Percentiles rank a stretch among this genome's conserved stretches.
Conservation (phyloP, 2,113 vertebrate genomes). For the Pontoporia blainvillei region DNA sequence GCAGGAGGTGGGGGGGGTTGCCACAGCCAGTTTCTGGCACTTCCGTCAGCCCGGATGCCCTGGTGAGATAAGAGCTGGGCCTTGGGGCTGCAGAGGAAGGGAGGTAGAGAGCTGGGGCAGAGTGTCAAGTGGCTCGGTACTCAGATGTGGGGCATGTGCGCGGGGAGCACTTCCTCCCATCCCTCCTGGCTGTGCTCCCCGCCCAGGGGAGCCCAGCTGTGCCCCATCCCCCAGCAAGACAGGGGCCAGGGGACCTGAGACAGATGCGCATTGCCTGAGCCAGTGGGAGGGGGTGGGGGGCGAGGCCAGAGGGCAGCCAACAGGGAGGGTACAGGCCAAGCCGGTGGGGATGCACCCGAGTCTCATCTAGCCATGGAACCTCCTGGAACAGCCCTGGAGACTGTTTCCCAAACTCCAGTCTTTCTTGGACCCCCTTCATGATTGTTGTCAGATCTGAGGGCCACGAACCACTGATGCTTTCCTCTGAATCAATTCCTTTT, state of each 20-base stretch:
- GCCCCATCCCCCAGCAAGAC: neutral
- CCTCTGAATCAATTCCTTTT: neutral
- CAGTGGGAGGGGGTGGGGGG: neutral
- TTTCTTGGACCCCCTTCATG: neutral
- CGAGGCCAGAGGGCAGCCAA: neutral
- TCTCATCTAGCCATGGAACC: neutral
- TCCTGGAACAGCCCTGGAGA: neutral
- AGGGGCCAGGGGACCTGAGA: neutral
- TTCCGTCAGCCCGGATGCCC: too few species aligned
- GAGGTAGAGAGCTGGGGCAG: neutral
- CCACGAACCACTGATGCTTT: neutral
- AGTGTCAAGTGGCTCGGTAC: neutral
- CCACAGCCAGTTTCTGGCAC: fast-evolving
- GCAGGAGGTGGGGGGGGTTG: neutral
- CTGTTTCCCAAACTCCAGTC: neutral
- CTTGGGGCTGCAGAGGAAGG: neutral
- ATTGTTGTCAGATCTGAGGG: neutral
- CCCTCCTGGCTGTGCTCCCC: neutral
- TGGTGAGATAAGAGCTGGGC: too few species aligned
- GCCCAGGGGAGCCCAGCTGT: neutral
- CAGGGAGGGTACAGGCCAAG: neutral
- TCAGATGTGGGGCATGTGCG: fast-evolving
- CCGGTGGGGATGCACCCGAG: fast-evolving
- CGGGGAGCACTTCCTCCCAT: fast-evolving
- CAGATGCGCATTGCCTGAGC: too few species aligned